These are phyloP conservation scores for Thunnus thynnus DNA, from an alignment of 2,113 vertebrate genomes.

Conservation along the genomic window DNA sequence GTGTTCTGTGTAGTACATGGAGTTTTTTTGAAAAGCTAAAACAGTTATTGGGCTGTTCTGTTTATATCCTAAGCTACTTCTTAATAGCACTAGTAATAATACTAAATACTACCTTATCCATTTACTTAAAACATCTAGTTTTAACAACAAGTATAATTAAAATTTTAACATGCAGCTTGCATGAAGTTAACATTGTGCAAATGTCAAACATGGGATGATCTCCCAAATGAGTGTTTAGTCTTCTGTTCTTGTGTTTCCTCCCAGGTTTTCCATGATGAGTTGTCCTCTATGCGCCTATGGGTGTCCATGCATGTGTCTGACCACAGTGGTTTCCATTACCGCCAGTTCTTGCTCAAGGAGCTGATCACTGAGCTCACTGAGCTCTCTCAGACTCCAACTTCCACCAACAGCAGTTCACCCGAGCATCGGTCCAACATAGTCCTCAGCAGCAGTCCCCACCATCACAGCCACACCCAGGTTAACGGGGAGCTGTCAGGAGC, in stretches of 20 bases:
- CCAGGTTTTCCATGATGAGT: conserved; percentile 93
- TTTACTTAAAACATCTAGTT: too few species aligned
- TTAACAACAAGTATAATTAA: too few species aligned
- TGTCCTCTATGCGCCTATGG: conserved; percentile 93
- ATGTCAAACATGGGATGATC: too few species aligned
- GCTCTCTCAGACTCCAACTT: conserved; percentile 80
- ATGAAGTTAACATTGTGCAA: too few species aligned
- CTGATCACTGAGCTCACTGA: conserved; percentile 78
- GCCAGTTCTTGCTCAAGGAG: conserved; percentile 94
- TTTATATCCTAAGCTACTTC: too few species aligned
- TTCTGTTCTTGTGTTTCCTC: conserved; percentile 4
- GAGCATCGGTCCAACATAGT: conserved; percentile 37
- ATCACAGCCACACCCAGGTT: conserved; percentile 72
- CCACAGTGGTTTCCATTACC: conserved; percentile 99
- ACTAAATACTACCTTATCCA: too few species aligned
- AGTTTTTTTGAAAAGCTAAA: too few species aligned
- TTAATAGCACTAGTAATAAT: too few species aligned
- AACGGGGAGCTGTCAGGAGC: conserved; percentile 78
- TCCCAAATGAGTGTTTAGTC: too few species aligned
- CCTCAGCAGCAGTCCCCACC: conserved; percentile 66
- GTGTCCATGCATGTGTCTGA: conserved; percentile 97
- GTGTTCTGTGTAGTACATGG: too few species aligned
- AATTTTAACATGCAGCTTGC: too few species aligned
- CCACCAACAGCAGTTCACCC: conserved; percentile 86
- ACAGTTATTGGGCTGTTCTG: too few species aligned